phyloP scores from a whole-genome alignment of 2,888 invertebrate genomes.

The Parasteatoda lunata region DNA sequence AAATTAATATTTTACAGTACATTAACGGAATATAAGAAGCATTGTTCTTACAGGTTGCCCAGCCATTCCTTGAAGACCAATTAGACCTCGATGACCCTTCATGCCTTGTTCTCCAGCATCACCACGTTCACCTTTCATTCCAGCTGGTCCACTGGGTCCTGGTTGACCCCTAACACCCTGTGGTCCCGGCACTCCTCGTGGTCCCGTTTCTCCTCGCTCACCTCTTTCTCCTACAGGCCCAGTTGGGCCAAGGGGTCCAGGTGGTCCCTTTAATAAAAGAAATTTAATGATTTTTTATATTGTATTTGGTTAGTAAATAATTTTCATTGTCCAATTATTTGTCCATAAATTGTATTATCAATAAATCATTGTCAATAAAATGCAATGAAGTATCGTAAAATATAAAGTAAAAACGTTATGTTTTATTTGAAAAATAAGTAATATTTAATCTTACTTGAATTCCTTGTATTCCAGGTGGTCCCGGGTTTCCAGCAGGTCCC shows the following conservation, averaged over 20 bases:
- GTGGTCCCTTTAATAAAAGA: slow-evolving; percentile 47
- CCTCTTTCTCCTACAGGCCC: slow-evolving; percentile 71
- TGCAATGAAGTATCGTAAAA: neutral
- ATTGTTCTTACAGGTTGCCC: slow-evolving; percentile 78
- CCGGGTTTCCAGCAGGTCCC: slow-evolving; percentile 79
- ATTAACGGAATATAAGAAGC: too few relatives aligned
- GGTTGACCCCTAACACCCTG: slow-evolving; percentile 79
- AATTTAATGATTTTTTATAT: neutral
- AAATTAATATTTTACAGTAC: too few relatives aligned
- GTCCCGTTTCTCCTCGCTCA: slow-evolving; percentile 71
- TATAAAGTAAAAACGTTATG: neutral
- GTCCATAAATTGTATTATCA: neutral
- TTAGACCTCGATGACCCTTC: slow-evolving; percentile 88
- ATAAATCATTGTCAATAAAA: neutral
- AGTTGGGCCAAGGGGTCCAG: slow-evolving; percentile 71
- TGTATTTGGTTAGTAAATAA: neutral
- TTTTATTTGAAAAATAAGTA: neutral
- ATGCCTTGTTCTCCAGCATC: slow-evolving; percentile 82
- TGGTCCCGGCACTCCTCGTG: slow-evolving; percentile 75
- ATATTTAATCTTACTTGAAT: slow-evolving; percentile 77
- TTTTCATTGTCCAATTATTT: neutral
- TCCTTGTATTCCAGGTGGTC: slow-evolving; percentile 80
- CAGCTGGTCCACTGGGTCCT: slow-evolving; percentile 87
- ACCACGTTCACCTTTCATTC: slow-evolving; percentile 79
- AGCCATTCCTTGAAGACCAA: slow-evolving; percentile 86